Percentiles rank a stretch among this genome's conserved stretches.
Evolutionary conservation across 2,888 invertebrate species (phyloP).

Genomic region (Drosophila tanythrix): DNA sequence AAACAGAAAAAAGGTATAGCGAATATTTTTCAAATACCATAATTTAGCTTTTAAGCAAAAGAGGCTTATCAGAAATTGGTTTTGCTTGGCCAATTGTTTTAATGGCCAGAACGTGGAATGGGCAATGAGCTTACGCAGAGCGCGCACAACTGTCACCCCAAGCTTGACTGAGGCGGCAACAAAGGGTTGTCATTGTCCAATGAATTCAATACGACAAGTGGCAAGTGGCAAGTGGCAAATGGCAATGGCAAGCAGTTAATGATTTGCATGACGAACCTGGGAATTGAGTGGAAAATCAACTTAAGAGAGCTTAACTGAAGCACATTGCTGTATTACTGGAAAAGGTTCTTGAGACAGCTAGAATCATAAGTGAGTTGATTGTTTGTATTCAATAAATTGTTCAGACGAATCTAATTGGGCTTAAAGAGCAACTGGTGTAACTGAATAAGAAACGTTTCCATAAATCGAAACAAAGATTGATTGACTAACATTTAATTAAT

Average conservation of each 20-base stretch:
- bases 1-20: conserved; percentile 39
- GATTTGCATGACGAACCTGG: conserved; percentile 25
- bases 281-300: conserved; percentile 19
- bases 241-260: conserved; percentile 28
- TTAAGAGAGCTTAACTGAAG: conserved; percentile 13
- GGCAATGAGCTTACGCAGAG: conserved; percentile 52
- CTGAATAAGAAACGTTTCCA: neutral
- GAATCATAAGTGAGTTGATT: neutral
- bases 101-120: conserved; percentile 63
- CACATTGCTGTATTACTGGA: neutral
- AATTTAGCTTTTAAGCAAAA: conserved; percentile 80
- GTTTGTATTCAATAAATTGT: neutral
- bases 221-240: conserved; percentile 19
- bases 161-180: neutral
- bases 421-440: neutral
- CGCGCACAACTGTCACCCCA: conserved; percentile 51
- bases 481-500: neutral
- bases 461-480: neutral
- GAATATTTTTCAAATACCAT: conserved; percentile 70
- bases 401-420: conserved; percentile 1
- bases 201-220: conserved; percentile 38
- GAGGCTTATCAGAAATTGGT: conserved; percentile 80
- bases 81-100: conserved; percentile 78
- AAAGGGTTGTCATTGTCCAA: conserved; percentile 21
- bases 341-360: neutral